Base-by-base conservation (phyloP, 2,113 vertebrate genomes). In the Fulica atra region DNA sequence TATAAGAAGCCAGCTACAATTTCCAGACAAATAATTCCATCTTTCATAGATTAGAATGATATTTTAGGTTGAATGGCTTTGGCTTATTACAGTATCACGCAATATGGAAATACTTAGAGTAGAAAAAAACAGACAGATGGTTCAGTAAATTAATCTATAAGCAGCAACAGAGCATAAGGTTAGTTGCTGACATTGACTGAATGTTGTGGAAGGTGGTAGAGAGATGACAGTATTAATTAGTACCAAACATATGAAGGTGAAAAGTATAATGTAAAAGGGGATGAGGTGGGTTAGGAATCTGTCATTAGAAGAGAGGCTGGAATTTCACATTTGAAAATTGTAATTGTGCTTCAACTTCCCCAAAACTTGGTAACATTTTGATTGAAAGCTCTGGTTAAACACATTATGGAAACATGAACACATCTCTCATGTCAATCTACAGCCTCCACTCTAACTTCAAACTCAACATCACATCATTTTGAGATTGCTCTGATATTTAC, bases 71-170 rank as follows among this genome's bases (percentile, higher is more conserved):
- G 65, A 97, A 93, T 93, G 70, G 64, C 81, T 93, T 88, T 60
- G 17, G 11, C 92, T 95, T 96, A 92, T 91, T 95, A 70, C 81
- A 88, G 68, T 82, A 72, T 50, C 69, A 72, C 81, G 82, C 18
- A 85, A 94, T 86, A 54, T 73, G 63, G 65, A 96, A 97, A 95
- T 64, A 91, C 63, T 93, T 92, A 91, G 48, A 65, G 71, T 61
- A 64, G 42, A 90, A 74, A 94, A 46, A 97, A 96, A 42, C 61
- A 97, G 88, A 95, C 96, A 98, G 96, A 98, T 97, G 97, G 95
- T 76, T 86, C 94, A 89, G 88, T 95, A 97, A 96, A 97, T 98
- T 95, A 97, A 97, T 97, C 94, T 76, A 48, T 85, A 96, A 97
- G 86, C 90, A 95, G 92, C 81, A 94, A 42, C 77, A 92, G 48